phyloP scores from a whole-genome alignment of 2,113 vertebrate species.

The Oryzias javanicus region DNA sequence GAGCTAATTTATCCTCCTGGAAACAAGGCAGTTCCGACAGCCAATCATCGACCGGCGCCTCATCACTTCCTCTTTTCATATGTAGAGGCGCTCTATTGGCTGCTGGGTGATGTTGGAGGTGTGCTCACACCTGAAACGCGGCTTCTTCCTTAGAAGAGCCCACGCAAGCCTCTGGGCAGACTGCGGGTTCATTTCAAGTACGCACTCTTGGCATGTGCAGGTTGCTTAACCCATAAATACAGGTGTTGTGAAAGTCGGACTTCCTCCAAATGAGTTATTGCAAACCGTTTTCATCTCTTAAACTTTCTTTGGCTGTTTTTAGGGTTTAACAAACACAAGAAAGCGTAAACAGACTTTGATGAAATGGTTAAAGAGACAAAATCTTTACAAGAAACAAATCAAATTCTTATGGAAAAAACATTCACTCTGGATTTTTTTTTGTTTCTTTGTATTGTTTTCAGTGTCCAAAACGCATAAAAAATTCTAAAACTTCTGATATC shows the following conservation, averaged over 20 bases:
- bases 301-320: slow-evolving; percentile 1
- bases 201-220: neutral
- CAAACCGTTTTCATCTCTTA: neutral
- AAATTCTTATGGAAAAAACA: no score
- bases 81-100: slow-evolving; percentile 48
- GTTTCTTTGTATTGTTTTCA: no score
- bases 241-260: slow-evolving; percentile 23
- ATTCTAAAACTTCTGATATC: no score
- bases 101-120: neutral
- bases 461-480: no score
- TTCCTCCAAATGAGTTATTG: neutral
- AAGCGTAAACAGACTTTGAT: no score
- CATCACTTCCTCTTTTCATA: slow-evolving; percentile 47
- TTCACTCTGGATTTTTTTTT: no score
- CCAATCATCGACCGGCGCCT: slow-evolving; percentile 41
- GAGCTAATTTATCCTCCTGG: slow-evolving; percentile 37
- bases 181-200: slow-evolving; percentile 3
- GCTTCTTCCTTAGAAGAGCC: slow-evolving; percentile 5
- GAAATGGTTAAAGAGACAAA: no score
- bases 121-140: slow-evolving; percentile 17
- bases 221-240: slow-evolving; percentile 12
- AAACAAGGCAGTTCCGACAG: neutral
- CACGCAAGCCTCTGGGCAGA: neutral
- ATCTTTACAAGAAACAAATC: no score
- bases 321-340: neutral